These are phyloP conservation scores for Clunio marinus DNA, from an alignment of 2,888 invertebrate genomes.

Conservation along the genomic window DNA sequence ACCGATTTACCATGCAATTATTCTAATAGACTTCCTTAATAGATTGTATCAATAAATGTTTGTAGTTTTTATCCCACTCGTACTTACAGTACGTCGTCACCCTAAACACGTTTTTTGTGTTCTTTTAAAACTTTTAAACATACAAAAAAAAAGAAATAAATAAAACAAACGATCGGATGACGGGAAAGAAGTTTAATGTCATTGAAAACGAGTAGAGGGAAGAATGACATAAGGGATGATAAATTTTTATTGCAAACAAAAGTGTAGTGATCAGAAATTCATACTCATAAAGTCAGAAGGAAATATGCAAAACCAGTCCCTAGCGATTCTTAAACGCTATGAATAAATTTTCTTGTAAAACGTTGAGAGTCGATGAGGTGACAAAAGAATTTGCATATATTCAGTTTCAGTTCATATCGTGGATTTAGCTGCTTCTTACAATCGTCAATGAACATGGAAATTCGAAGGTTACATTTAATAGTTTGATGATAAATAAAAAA, in stretches of 20 bases:
- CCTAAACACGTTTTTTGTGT: not conserved
- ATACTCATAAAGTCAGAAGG: slow-evolving; percentile 14
- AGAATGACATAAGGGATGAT: slow-evolving; percentile 33
- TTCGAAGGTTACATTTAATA: too few relatives aligned
- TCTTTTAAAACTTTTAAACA: not conserved
- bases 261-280: not conserved
- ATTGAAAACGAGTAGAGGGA: slow-evolving; percentile 10
- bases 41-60: slow-evolving; percentile 36
- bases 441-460: too few relatives aligned
- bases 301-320: not conserved
- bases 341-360: too few relatives aligned
- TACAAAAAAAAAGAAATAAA: not conserved
- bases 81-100: slow-evolving; percentile 16
- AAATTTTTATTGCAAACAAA: slow-evolving; percentile 35
- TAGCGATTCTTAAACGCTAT: too few relatives aligned
- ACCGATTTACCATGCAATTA: slow-evolving; percentile 34
- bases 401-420: too few relatives aligned
- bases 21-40: slow-evolving; percentile 37
- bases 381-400: too few relatives aligned
- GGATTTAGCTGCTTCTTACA: too few relatives aligned
- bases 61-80: not conserved
- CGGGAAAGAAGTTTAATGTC: slow-evolving; percentile 29
- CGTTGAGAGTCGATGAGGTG: too few relatives aligned
- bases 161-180: slow-evolving; percentile 14
- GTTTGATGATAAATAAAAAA: too few relatives aligned